Base-by-base conservation (phyloP, 2,113 vertebrate genomes). In the Rhynchomys soricoides region DNA sequence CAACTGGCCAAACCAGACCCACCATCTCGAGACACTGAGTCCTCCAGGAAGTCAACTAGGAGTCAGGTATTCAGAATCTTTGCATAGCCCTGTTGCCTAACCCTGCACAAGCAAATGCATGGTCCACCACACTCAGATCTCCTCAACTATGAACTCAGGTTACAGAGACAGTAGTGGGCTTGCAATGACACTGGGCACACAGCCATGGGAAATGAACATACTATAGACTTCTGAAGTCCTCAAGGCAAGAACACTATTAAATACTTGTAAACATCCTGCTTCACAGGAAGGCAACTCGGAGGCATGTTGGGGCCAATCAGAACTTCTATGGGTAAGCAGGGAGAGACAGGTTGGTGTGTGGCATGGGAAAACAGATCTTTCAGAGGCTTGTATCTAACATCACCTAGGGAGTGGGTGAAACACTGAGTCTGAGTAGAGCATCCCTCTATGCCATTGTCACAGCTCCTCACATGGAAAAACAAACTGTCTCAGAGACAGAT, bases 401-500 rank as follows among this genome's bases (percentile, higher is more conserved):
- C 17, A 52, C 88, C 1, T 31, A 86, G 89, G 15, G 88, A 91
- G 93, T 88, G 75, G 96, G 91, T 95, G 95, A 90, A 89, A 92
- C 91, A 83, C 79, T 91, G 87, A 92, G 92, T 95, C 94, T 97
- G 90, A 92, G 94, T 37, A 48, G 75, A 97, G 88, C 11, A 9
- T 78, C 83, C 92, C 96, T 92, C 89, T 91, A 75, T 55, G 68
- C 89, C 81, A 57, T 89, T 89, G 50, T 83, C 73, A 62, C 66
- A 73, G 87, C 62, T 83, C 90, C 95, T 96, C 79, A 78, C 86
- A 86, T 66, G 64, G 96, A 88, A 96, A 97, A 95, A 94, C 96
- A 94, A 96, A 97, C 79, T 88, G 94, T 86, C 75, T 92, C 90
- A 45, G 64, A 96, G 71, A 95, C 81, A 91, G 91, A 95, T 91